phyloP scores from a whole-genome alignment of 2,797 vertebrate genomes.

The Zalophus californianus region DNA sequence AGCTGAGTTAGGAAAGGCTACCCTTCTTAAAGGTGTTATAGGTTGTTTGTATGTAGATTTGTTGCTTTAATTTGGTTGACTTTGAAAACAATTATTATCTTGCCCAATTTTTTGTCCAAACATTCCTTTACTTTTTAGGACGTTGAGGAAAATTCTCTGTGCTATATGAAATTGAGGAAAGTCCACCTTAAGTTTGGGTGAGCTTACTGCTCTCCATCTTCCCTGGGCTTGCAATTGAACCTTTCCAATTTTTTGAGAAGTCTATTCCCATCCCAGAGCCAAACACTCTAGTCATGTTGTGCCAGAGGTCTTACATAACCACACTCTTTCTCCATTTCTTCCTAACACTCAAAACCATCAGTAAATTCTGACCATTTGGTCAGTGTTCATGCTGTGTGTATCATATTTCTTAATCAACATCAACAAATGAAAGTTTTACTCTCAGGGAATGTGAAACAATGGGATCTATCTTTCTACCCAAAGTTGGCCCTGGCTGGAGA shows the following conservation, averaged over 20 bases:
- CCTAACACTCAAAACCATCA: neutral
- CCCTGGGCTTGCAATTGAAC: neutral
- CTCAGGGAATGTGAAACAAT: neutral
- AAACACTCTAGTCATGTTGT: accelerated
- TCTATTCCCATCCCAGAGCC: neutral
- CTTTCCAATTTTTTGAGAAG: neutral
- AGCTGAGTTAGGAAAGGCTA: neutral
- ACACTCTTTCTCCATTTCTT: neutral
- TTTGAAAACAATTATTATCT: neutral
- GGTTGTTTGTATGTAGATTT: neutral
- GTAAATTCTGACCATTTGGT: neutral
- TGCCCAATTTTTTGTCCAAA: neutral
- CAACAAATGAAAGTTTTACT: neutral
- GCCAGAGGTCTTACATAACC: neutral
- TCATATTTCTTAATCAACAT: neutral
- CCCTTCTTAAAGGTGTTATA: neutral
- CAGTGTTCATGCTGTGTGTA: neutral
- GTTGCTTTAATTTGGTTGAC: neutral
- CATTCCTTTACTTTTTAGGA: neutral
- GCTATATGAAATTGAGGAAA: neutral
- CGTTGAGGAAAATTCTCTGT: neutral
- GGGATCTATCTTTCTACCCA: neutral
- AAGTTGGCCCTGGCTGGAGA: neutral
- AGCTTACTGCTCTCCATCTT: neutral
- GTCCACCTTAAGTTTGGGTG: neutral